Evolutionary conservation across 2,888 invertebrate species (phyloP).

Genomic region (Caradrina kadenii): DNA sequence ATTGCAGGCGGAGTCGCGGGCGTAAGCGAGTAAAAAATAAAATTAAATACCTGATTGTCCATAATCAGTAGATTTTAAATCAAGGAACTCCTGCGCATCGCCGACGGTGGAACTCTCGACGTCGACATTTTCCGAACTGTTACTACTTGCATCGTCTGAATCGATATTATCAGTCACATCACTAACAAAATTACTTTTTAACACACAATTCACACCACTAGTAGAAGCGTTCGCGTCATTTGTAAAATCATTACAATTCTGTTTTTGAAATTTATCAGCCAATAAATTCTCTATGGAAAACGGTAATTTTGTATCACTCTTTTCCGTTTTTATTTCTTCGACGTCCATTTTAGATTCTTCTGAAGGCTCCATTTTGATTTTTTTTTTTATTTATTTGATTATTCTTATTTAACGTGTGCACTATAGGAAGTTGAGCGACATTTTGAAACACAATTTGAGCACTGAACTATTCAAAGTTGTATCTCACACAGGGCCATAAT

Average conservation of each 20-base stretch:
- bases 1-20: too few relatives aligned
- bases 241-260: constrained; percentile 41
- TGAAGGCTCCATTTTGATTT: constrained; percentile 56
- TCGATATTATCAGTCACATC: constrained; percentile 71
- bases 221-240: constrained; percentile 63
- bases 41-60: constrained; percentile 79
- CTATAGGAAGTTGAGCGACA: constrained; percentile 53
- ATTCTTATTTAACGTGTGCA: constrained; percentile 64
- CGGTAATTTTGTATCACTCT: constrained; percentile 77
- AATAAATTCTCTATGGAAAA: constrained; percentile 86
- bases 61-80: constrained; percentile 78
- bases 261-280: constrained; percentile 79
- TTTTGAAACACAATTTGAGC: constrained; percentile 66
- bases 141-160: constrained; percentile 77
- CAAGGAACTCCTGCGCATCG: constrained; percentile 79
- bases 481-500: constrained; percentile 70
- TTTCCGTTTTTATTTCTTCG: constrained; percentile 76
- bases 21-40: not conserved
- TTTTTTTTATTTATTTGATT: constrained; percentile 23
- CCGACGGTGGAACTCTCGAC: constrained; percentile 80
- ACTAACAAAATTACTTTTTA: constrained; percentile 60
- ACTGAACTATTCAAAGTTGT: constrained; percentile 51
- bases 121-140: constrained; percentile 83
- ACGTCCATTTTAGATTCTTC: constrained; percentile 72
- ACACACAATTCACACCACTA: constrained; percentile 63